Percentiles rank a stretch among this genome's conserved stretches.
Conservation (phyloP, 2,797 vertebrate genomes). For the Acipenser oxyrinchus region DNA sequence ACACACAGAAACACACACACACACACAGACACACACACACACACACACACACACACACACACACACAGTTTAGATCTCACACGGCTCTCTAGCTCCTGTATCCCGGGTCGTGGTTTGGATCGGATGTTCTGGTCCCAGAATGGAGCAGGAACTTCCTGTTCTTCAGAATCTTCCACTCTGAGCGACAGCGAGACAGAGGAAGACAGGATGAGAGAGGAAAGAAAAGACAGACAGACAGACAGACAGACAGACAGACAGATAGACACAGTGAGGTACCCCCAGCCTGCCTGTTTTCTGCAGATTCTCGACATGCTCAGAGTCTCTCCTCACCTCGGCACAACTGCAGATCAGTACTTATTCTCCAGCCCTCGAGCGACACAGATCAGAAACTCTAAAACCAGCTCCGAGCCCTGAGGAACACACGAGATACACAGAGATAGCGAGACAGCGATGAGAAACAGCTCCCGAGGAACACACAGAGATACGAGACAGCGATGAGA, state of each 20-base stretch:
- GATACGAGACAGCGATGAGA: too few relatives aligned
- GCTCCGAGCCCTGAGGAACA: conserved; percentile 20
- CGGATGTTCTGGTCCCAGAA: conserved; percentile 78
- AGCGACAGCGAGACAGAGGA: neutral
- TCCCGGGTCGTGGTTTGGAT: conserved; percentile 62
- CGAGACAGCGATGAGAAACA: too few relatives aligned
- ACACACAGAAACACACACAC: neutral
- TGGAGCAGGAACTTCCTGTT: conserved; percentile 75
- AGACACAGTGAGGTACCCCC: neutral
- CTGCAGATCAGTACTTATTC: conserved; percentile 72
- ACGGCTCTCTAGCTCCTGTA: conserved; percentile 67
- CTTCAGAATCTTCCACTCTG: conserved; percentile 78
- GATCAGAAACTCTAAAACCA: conserved; percentile 77
- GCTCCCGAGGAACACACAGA: too few relatives aligned
- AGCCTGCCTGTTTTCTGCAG: neutral
- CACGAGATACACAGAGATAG: too few relatives aligned
- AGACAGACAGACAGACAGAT: neutral
- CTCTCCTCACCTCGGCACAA: conserved; percentile 39
- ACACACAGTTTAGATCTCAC: conserved; percentile 30
- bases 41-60: neutral
- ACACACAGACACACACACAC: neutral
- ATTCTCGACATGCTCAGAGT: neutral
- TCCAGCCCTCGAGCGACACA: conserved; percentile 75
- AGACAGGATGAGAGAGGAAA: neutral
- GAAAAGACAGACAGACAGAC: neutral